Base-by-base conservation (phyloP, 2,113 vertebrate species). In the Sinocyclocheilus rhinocerous region DNA sequence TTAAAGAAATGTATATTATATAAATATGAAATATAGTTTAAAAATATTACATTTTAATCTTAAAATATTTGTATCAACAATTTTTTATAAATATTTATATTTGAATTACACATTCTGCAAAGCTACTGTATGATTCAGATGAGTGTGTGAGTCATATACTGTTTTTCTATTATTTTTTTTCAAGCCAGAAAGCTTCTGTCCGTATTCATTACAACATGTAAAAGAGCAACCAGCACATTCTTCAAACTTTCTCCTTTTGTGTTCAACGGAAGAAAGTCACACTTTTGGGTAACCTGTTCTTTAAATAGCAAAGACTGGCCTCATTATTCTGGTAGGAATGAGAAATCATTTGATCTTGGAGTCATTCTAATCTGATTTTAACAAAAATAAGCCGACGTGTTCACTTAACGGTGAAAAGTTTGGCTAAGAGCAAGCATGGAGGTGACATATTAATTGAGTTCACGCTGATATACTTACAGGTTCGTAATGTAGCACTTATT, bases 391-490 rank as follows among this genome's bases (percentile, higher is more conserved):
- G 77, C 57, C 33, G 4, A 4, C 36, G 9, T 1, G 22, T 39
- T 79, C 33, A 79, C 26, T 61, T 42, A 61, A n/a, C 36, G 10
- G 50, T 33, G 76, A 78, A 29, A 78, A 26, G 52, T 78, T 59
- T 3, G 22, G 15, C 8, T 26, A 48, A 81, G 9, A 81, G 52
- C 52, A 2, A 61, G 39, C 33, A 33, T 59, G 9, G 33, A 67
- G 8, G 36, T 81, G 59, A 59, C 76, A 59, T 50, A 81, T 67
- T 65, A 81, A 81, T 67, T 48, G 59, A 5, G 61, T 42, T 67
- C 79, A 67, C 24, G 9, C 12, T 81, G 8, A 81, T 48, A n/a
- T 13, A 9, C 76, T 78, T 5, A 26, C 15, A 52, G 24, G 76
- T 63, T 80, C n/a, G 0, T 15, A 79, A 79, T n/a, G 3, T 24